phyloP scores from a whole-genome alignment of 2,797 vertebrate species.

The Mus minutoides region DNA sequence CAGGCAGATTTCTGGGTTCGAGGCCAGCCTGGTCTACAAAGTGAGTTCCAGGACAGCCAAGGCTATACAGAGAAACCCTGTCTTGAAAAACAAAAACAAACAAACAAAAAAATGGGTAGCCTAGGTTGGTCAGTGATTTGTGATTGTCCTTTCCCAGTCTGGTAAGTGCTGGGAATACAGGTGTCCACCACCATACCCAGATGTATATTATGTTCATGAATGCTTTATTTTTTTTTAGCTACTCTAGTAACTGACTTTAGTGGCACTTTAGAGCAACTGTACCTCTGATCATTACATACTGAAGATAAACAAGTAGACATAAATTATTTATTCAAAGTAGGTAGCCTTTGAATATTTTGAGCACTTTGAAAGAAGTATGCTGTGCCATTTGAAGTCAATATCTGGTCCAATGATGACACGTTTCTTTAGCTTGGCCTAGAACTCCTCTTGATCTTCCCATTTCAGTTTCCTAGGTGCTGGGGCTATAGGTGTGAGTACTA shows the following conservation, averaged over 20 bases:
- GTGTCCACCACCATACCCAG: background rate
- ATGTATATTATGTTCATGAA: background rate
- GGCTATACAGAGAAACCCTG: no score
- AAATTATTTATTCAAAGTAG: background rate
- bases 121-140: background rate
- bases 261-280: background rate
- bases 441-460: background rate
- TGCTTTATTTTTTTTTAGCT: background rate
- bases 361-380: conserved; percentile 12
- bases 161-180: background rate
- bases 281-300: background rate
- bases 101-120: background rate
- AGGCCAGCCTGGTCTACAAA: no score
- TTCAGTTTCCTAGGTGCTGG: background rate
- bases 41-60: no score
- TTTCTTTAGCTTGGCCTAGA: background rate
- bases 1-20: no score
- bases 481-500: no score
- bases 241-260: background rate
- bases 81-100: no score
- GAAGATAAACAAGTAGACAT: background rate
- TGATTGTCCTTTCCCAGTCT: background rate
- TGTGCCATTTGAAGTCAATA: conserved; percentile 35
- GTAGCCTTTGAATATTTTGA: conserved; percentile 4
- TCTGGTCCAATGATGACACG: conserved; percentile 3